These are phyloP conservation scores for Dasypus novemcinctus DNA, from an alignment of 2,113 vertebrate species.

Conservation along the genomic window DNA sequence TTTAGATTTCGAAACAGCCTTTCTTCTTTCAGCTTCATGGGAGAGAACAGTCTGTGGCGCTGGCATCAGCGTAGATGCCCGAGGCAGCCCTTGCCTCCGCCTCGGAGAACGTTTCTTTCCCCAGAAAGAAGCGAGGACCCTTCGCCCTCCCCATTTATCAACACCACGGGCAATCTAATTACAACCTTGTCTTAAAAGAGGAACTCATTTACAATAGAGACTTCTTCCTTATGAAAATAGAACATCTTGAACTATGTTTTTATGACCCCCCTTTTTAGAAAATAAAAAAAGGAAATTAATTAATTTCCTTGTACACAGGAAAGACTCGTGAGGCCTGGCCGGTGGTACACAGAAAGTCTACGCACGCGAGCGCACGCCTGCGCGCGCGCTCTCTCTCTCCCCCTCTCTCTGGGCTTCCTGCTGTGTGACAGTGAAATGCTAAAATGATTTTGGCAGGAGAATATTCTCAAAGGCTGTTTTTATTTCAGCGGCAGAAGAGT, in stretches of 20 bases:
- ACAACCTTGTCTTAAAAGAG: constrained; percentile 83
- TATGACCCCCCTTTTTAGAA: constrained; percentile 75
- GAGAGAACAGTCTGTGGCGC: neutral
- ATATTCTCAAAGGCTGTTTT: constrained; percentile 83
- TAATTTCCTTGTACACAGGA: constrained; percentile 82
- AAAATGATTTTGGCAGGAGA: constrained; percentile 85
- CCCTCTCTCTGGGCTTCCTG: constrained; percentile 39
- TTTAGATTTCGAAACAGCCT: neutral
- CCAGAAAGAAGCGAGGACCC: constrained; percentile 75
- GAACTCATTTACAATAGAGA: constrained; percentile 85
- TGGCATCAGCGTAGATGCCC: neutral
- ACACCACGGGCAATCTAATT: constrained; percentile 85
- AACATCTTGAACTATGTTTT: constrained; percentile 84
- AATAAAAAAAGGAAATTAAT: constrained; percentile 83
- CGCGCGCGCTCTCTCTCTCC: neutral
- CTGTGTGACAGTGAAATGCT: constrained; percentile 82
- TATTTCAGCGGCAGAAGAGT: constrained; percentile 83
- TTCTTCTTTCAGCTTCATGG: neutral
- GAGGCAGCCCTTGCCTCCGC: constrained; percentile 51
- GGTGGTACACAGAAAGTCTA: neutral
- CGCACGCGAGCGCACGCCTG: neutral
- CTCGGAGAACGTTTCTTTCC: constrained; percentile 50
- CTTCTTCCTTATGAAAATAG: constrained; percentile 84
- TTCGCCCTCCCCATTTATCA: constrained; percentile 83
- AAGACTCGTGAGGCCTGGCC: constrained; percentile 75